Percentiles rank a stretch among this genome's conserved stretches.
phyloP scores from a whole-genome alignment of 92 coral and sea anemone species.

The Porites cylindrica region DNA sequence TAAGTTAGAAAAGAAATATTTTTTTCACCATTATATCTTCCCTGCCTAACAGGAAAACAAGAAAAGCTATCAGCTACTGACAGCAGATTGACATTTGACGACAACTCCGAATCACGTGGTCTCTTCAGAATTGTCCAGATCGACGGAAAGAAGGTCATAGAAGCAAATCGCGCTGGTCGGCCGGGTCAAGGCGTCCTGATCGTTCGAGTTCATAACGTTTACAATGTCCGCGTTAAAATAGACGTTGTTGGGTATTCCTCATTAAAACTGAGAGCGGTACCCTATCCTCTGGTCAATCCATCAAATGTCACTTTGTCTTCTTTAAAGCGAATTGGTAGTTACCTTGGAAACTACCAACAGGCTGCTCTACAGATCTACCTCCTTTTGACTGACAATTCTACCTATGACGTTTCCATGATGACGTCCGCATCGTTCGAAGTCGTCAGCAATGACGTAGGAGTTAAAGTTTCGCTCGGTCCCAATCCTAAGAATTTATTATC shows the following conservation, averaged over 20 bases:
- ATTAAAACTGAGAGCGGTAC: constrained; percentile 39
- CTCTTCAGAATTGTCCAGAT: constrained; percentile 55
- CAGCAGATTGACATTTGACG: constrained; percentile 69
- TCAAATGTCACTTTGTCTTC: constrained; percentile 39
- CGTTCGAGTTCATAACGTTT: constrained; percentile 67
- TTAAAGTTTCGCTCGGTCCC: constrained; percentile 51
- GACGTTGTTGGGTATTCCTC: constrained; percentile 60
- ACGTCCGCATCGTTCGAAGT: constrained; percentile 58
- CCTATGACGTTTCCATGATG: constrained; percentile 57
- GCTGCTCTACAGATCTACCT: constrained; percentile 57
- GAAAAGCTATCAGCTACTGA: constrained; percentile 53
- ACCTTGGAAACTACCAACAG: constrained; percentile 58
- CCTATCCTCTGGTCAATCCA: constrained; percentile 43
- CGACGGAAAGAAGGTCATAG: constrained; percentile 24
- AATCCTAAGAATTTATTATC: constrained; percentile 39
- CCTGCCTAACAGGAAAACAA: constrained; percentile 28
- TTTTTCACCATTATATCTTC: neutral
- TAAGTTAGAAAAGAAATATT: neutral
- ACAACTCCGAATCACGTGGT: constrained; percentile 66
- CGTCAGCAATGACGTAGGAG: constrained; percentile 60
- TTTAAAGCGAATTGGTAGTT: constrained; percentile 66
- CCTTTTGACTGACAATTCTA: constrained; percentile 64
- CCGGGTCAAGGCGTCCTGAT: constrained; percentile 72
- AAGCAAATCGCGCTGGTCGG: constrained; percentile 55
- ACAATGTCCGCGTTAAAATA: constrained; percentile 67